Evolutionary conservation across 2,113 vertebrate genomes (phyloP).

Genomic region (Edolisoma coerulescens): DNA sequence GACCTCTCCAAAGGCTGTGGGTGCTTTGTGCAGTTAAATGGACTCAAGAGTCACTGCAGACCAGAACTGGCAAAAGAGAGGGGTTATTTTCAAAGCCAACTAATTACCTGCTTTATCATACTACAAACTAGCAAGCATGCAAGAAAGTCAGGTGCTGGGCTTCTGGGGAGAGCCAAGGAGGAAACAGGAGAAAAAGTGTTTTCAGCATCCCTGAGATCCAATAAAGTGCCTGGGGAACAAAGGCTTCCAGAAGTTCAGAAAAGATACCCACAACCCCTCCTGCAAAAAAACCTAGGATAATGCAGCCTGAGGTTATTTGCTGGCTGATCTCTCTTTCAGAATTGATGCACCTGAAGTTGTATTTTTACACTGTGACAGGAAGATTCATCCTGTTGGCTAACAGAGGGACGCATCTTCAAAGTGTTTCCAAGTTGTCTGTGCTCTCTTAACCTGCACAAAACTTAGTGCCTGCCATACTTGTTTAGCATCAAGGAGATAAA

Average conservation of each 20-base stretch:
- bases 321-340: too few species aligned
- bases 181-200: not conserved
- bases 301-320: not conserved
- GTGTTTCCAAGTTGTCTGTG: not conserved
- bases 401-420: not conserved
- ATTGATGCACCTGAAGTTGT: not conserved
- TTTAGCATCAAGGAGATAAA: not conserved
- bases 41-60: not conserved
- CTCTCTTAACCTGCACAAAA: not conserved
- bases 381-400: not conserved
- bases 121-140: not conserved
- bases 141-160: not conserved
- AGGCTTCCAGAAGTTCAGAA: not conserved
- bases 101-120: not conserved
- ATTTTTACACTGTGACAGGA: not conserved
- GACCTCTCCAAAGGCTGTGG: not conserved
- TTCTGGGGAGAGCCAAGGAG: not conserved
- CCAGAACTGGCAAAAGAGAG: not conserved
- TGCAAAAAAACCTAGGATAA: not conserved
- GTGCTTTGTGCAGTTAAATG: not conserved
- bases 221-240: not conserved
- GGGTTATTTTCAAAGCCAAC: not conserved
- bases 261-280: not conserved
- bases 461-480: not conserved
- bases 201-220: not conserved